Evolutionary conservation across 2,888 invertebrate genomes (phyloP), one percentile per base, ranked within the genome.

Genomic region (Sclerodermus sp.): DNA sequence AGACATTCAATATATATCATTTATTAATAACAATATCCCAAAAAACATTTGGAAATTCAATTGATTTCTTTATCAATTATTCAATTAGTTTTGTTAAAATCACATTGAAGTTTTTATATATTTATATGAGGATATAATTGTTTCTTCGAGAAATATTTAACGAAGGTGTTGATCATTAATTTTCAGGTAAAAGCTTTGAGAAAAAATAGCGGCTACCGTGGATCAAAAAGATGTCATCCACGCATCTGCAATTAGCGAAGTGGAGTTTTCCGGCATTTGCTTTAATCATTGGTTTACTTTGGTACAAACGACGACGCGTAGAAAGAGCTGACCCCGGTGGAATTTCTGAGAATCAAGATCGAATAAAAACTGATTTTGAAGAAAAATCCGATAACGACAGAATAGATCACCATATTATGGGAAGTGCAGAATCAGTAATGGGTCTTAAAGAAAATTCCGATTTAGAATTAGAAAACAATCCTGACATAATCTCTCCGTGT

Each of bases 201-300:
- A 23, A 23, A 23, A 23, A 23, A 23, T n/a, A n/a, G n/a, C 23
- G 23, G 78, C 82, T 84, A 87, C 83, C 84, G 87, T 88, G 88
- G 88, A 87, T 84, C 79, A 76, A 77, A 80, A 83, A 81, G 83
- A 91, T 91, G 91, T 87, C 88, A 81, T 85, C 87, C 77, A 68
- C 74, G 60, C 79, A 85, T 81, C 85, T 87, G 77, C 90, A 89
- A 79, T 79, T 91, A 74, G 83, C 90, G 77, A 86, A 87, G 83
- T 86, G 89, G 85, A 88, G 87, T 70, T 83, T 91, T 69, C 90
- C 91, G 76, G 87, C 89, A 70, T 84, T 90, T 81, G 90, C 88
- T 70, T 83, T 90, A 71, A 82, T 90, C 71, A 82, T 91, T 79
- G 89, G 89, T 68, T 85, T 90, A 78, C 86, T 87, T 77, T 91